Conservation (phyloP, 2,888 invertebrate species). For the Hydrotaea diabolus region DNA sequence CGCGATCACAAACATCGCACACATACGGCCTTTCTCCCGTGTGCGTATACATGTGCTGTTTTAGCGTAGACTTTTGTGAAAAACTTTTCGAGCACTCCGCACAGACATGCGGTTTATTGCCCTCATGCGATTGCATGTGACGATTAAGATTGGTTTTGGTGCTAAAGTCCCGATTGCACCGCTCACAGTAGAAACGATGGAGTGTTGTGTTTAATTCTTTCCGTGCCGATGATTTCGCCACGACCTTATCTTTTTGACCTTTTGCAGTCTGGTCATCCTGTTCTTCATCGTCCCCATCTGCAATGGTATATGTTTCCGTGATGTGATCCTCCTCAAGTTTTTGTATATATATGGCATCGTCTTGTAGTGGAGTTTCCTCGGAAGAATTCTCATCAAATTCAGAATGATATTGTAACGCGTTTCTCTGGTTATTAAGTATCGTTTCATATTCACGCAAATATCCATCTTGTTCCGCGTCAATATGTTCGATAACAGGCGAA, state of each 20-base stretch:
- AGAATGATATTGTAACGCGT: constrained; percentile 45
- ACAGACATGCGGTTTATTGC: constrained; percentile 74
- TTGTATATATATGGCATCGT: constrained; percentile 33
- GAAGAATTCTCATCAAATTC: constrained; percentile 57
- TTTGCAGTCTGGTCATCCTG: background rate
- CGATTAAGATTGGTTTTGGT: constrained; percentile 77
- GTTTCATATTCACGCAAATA: constrained; percentile 69
- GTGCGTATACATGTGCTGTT: constrained; percentile 77
- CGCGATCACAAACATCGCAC: constrained; percentile 74
- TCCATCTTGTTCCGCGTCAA: constrained; percentile 40
- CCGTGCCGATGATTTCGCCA: constrained; percentile 26
- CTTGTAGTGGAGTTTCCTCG: constrained; percentile 40
- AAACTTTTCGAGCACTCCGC: constrained; percentile 74
- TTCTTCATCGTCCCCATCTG: background rate
- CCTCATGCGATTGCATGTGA: constrained; percentile 76
- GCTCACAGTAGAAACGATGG: constrained; percentile 70
- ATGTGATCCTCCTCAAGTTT: constrained; percentile 13
- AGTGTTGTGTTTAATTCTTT: background rate
- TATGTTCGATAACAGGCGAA: background rate
- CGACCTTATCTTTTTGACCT: background rate
- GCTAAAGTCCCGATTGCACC: constrained; percentile 77
- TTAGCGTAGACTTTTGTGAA: constrained; percentile 76
- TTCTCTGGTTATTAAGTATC: constrained; percentile 68
- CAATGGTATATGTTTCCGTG: background rate
- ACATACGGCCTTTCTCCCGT: constrained; percentile 76